Evolutionary conservation across 2,113 vertebrate species (phyloP), one percentile per base, ranked within the genome.

Genomic region (Trematocara stigmaticum): DNA sequence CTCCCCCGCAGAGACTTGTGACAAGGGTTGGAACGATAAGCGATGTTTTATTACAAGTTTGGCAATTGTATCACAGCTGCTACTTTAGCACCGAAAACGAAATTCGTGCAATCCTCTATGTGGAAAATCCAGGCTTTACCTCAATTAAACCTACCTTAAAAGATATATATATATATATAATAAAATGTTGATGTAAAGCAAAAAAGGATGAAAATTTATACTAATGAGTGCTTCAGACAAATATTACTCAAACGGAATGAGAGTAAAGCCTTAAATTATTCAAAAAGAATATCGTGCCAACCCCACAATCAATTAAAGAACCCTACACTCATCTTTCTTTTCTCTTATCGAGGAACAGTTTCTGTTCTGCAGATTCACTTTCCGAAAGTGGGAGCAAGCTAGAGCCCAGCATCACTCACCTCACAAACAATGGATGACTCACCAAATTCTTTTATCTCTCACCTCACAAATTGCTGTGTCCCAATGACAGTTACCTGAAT

Each of bases 11-110:
- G 76, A 34, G 78, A 40, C 16, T 6, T 91, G 61, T 81, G 52
- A 89, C n/a, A 47, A 31, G 91, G 93, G 94, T 95, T 95, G 93
- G 92, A 89, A 94, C 91, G 94, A 95, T 95, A 89, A 81, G 13
- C 59, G 2, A 45, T 2, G 2, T 52, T 51, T 82, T 7, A 16
- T n/a, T 20, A 31, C 9, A 61, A 5, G 7, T 52, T 57, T 56
- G 23, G 1, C 74, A 2, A 51, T 55, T 35, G 42, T 15, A 18
- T 56, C 10, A 55, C 49, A 59, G 45, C 71, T n/a, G 34, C 40
- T 79, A 26, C 26, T 4, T 78, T 34, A 40, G 20, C 2, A 4
- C n/a, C n/a, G 2, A 42, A 66, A 34, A 64, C 2, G 1, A 4
- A 49, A 42, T 26, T 56, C 0, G 2, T 69, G 51, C 10, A 51